Evolutionary conservation across 92 coral and sea anemone genomes (phyloP).

Genomic region (Paramuricea clavata): DNA sequence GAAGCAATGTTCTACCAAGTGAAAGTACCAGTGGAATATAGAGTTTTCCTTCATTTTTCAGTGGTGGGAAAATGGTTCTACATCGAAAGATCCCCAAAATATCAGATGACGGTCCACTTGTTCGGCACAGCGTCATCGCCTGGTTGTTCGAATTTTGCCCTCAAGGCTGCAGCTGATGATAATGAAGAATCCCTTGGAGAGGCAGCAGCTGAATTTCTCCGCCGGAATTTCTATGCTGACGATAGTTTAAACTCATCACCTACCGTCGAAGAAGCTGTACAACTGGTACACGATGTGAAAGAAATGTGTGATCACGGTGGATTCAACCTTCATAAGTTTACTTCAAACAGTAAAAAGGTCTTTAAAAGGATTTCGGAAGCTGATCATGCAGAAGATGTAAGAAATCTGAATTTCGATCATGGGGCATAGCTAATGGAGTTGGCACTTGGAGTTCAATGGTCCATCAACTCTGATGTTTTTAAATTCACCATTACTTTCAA

Average conservation of each 20-base stretch:
- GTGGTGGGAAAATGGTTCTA: slow-evolving; percentile 68
- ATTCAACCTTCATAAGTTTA: slow-evolving; percentile 52
- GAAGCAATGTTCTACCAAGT: slow-evolving; percentile 77
- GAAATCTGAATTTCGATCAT: slow-evolving; percentile 37
- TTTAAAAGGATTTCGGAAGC: slow-evolving; percentile 31
- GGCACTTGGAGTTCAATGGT: slow-evolving; percentile 59
- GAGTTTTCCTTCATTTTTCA: too few species aligned
- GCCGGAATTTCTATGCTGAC: slow-evolving; percentile 67
- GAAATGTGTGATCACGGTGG: slow-evolving; percentile 63
- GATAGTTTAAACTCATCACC: slow-evolving; percentile 64
- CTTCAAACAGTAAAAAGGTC: slow-evolving; percentile 61
- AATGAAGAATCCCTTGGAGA: slow-evolving; percentile 41
- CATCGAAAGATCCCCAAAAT: slow-evolving; percentile 45
- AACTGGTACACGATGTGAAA: slow-evolving; percentile 47
- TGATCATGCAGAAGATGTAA: slow-evolving; percentile 47
- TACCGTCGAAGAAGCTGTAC: slow-evolving; percentile 56
- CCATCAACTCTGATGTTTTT: slow-evolving; percentile 48
- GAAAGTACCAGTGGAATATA: slow-evolving; percentile 50
- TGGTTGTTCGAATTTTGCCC: slow-evolving; percentile 69
- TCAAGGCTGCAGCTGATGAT: slow-evolving; percentile 65
- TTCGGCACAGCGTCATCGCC: slow-evolving; percentile 73
- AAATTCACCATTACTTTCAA: slow-evolving; percentile 35
- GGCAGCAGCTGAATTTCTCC: slow-evolving; percentile 53
- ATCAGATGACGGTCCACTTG: slow-evolving; percentile 67
- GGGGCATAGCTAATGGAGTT: slow-evolving; percentile 15